phyloP scores from a whole-genome alignment of 2,797 vertebrate species.

The Anniella stebbinsi region DNA sequence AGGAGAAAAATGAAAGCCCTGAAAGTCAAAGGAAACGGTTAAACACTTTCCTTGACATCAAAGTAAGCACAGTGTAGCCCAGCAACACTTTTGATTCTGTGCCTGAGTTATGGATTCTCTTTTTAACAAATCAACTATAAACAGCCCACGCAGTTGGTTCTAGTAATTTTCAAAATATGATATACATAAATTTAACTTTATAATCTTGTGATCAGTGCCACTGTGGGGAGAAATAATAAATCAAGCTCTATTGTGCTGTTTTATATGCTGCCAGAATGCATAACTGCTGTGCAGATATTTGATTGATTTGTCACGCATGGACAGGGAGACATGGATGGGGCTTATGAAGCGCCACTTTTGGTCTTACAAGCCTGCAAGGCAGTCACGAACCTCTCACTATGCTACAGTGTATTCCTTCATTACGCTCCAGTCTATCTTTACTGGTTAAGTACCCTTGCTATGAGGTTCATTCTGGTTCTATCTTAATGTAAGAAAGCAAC shows the following conservation, averaged over 20 bases:
- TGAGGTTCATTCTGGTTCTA: slow-evolving; percentile 17
- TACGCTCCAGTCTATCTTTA: slow-evolving; percentile 37
- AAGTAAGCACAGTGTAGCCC: slow-evolving; percentile 57
- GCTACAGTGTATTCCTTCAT: not conserved
- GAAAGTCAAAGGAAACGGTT: slow-evolving; percentile 46
- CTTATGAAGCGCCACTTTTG: slow-evolving; percentile 28
- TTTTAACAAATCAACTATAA: slow-evolving; percentile 75
- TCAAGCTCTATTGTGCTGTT: slow-evolving; percentile 59
- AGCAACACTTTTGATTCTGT: slow-evolving; percentile 67
- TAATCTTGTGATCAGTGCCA: slow-evolving; percentile 73
- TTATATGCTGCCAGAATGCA: slow-evolving; percentile 60
- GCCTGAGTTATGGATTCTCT: slow-evolving; percentile 66
- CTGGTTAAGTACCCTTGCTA: not conserved
- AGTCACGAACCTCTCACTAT: not conserved
- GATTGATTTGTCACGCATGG: slow-evolving; percentile 27
- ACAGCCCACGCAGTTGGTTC: slow-evolving; percentile 69
- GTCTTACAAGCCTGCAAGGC: slow-evolving; percentile 31
- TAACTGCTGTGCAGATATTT: slow-evolving; percentile 60
- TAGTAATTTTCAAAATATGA: slow-evolving; percentile 75
- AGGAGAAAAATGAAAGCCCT: slow-evolving; percentile 43
- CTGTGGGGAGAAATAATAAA: slow-evolving; percentile 73
- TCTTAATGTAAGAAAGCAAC: not conserved
- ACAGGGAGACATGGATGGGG: slow-evolving; percentile 14
- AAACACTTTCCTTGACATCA: slow-evolving; percentile 54
- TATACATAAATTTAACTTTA: slow-evolving; percentile 81